Evolutionary conservation across 2,113 vertebrate species (phyloP).

Genomic region (Trinectes maculatus): DNA sequence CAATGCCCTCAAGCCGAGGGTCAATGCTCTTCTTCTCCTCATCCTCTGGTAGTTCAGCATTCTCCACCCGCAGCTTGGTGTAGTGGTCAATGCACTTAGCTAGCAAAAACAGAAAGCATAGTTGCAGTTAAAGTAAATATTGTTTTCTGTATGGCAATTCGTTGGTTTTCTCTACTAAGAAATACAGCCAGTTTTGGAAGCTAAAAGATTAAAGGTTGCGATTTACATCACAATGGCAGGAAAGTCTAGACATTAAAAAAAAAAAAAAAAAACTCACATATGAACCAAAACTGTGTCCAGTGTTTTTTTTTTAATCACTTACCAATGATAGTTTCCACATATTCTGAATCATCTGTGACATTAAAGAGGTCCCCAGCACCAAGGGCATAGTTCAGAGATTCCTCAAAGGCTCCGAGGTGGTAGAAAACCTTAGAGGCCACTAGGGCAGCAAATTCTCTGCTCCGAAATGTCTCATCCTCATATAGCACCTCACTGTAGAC

Average conservation of each 20-base stretch:
- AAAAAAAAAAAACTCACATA: not conserved
- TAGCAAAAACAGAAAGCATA: slow-evolving; percentile 48
- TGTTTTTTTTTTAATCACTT: slow-evolving; percentile 52
- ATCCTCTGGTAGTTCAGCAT: slow-evolving; percentile 92
- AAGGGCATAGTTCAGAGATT: slow-evolving; percentile 96
- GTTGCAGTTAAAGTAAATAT: not conserved
- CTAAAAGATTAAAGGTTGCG: too few relatives aligned
- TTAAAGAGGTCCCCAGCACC: slow-evolving; percentile 99
- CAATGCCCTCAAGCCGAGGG: slow-evolving; percentile 95
- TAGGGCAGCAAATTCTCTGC: slow-evolving; percentile 94
- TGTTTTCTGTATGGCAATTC: not conserved
- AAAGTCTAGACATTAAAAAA: not conserved
- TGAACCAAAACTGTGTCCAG: too few relatives aligned
- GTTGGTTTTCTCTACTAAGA: not conserved
- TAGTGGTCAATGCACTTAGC: slow-evolving; percentile 99
- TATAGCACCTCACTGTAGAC: slow-evolving; percentile 92
- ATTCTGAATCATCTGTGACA: slow-evolving; percentile 97
- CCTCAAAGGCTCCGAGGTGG: slow-evolving; percentile 97
- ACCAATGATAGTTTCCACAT: slow-evolving; percentile 99
- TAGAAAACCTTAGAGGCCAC: slow-evolving; percentile 99
- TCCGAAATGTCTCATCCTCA: slow-evolving; percentile 96
- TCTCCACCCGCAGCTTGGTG: slow-evolving; percentile 97
- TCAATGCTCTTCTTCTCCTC: slow-evolving; percentile 95
- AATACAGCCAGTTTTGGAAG: not conserved
- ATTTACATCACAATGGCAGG: not conserved